Evolutionary conservation across 2,888 invertebrate genomes (phyloP), one percentile per base, ranked within the genome.

Genomic region (Melanostoma mellinum): DNA sequence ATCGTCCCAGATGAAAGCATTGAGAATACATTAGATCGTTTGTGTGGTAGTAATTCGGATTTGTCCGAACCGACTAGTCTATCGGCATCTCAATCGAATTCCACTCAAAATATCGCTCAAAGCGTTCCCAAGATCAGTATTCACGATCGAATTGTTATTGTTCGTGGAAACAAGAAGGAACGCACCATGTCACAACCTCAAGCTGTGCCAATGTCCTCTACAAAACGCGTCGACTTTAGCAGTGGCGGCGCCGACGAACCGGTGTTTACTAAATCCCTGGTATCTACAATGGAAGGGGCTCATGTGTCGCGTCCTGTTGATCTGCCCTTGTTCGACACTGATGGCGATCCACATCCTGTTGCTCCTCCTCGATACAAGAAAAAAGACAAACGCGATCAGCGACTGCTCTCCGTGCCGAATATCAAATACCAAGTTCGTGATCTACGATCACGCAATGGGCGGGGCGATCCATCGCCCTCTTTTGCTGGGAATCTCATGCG

Each of bases 401-500:
- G 96, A 67, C 92, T 95, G 87, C 93, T 96, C 86, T 95, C 96
- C 8, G 96, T 96, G 88, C 96, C 96, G 32, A 96, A 96, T 92
- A 94, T 94, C 86, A 95, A 95, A 92, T 94, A 90, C 87, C 92
- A 90, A 90, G 91, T 89, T 88, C 89, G 90, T 88, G 91, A 90
- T 88, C 86, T 90, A 61, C 88, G 91, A 65, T 87, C 88, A 52
- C 88, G 89, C 46, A 86, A 88, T 86, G 88, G 87, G 85, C 90
- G 89, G 87, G 88, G 89, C 58, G 90, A 91, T 86, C 88, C 89
- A 60, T 88, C 92, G 87, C 91, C 92, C 75, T 92, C 94, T 85
- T 94, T 95, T 92, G 94, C 95, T 88, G 95, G 95, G 90, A 94
- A 93, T 93, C 92, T 96, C 88, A 95, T 95, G 93, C 94, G 96